phyloP scores from a whole-genome alignment of 2,113 vertebrate genomes.

The Phylloscopus trochilus region DNA sequence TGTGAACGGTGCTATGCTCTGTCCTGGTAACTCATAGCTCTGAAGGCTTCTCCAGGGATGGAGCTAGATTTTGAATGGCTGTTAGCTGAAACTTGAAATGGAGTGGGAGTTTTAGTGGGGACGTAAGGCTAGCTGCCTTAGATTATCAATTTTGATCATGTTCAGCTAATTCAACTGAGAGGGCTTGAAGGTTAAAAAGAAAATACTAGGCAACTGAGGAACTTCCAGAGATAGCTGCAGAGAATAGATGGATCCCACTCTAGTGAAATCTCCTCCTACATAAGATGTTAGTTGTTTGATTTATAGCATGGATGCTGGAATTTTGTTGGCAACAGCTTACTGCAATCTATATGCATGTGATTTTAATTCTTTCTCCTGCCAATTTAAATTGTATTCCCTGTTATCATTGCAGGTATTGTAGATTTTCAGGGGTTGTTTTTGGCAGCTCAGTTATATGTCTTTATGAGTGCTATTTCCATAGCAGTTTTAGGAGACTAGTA shows the following conservation, averaged over 20 bases:
- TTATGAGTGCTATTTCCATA: neutral
- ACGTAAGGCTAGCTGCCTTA: neutral
- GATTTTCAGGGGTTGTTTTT: neutral
- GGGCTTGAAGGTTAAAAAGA: neutral
- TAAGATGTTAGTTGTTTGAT: neutral
- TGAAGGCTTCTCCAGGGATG: neutral
- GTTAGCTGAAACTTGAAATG: neutral
- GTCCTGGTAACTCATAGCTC: neutral
- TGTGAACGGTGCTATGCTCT: rapidly evolving
- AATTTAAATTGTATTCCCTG: neutral
- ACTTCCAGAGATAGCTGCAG: neutral
- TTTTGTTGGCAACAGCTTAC: neutral
- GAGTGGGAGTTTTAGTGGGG: neutral
- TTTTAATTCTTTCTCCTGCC: neutral
- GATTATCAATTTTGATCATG: neutral
- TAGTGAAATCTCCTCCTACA: neutral
- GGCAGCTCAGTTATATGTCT: neutral
- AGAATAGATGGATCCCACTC: neutral
- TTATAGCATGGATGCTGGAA: neutral
- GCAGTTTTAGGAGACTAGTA: neutral
- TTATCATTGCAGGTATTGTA: neutral
- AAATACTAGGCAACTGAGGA: neutral
- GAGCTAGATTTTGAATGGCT: neutral
- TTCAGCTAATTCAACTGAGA: neutral
- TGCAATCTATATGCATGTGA: neutral